Evolutionary conservation across 2,113 vertebrate genomes (phyloP).

Genomic region (Microtus ochrogaster): DNA sequence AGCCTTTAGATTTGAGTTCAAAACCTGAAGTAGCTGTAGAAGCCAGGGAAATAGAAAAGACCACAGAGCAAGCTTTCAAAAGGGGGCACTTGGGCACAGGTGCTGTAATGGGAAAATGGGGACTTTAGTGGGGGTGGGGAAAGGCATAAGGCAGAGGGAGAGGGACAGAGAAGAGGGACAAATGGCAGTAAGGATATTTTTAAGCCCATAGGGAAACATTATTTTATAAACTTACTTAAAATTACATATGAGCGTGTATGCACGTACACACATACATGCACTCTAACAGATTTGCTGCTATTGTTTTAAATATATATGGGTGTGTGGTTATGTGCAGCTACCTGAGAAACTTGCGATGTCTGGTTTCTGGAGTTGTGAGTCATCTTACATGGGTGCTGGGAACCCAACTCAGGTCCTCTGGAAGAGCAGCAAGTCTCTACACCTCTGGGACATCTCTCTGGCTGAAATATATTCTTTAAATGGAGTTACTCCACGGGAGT

Average conservation of each 20-base stretch:
- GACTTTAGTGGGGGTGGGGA: not conserved
- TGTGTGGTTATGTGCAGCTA: too few relatives aligned
- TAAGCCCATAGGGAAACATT: not conserved
- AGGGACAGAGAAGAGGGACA: not conserved
- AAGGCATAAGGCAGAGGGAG: not conserved
- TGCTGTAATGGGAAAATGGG: not conserved
- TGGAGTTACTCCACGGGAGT: not conserved
- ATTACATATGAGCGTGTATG: too few relatives aligned
- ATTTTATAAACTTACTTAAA: too few relatives aligned
- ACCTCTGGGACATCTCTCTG: not conserved
- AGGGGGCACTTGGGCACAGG: not conserved
- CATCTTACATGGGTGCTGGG: too few relatives aligned
- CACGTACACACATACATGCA: too few relatives aligned
- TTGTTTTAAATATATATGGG: too few relatives aligned
- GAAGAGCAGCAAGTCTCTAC: not conserved
- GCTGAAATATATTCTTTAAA: not conserved
- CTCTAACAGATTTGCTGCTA: too few relatives aligned
- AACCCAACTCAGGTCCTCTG: not conserved
- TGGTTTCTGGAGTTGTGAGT: too few relatives aligned
- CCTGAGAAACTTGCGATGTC: too few relatives aligned
- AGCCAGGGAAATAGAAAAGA: not conserved
- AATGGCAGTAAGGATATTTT: not conserved
- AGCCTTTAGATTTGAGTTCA: not conserved
- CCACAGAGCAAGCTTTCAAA: not conserved
- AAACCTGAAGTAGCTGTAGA: not conserved